Base-by-base conservation (phyloP, 2,888 invertebrate genomes). In the Loripinus fragilis region DNA sequence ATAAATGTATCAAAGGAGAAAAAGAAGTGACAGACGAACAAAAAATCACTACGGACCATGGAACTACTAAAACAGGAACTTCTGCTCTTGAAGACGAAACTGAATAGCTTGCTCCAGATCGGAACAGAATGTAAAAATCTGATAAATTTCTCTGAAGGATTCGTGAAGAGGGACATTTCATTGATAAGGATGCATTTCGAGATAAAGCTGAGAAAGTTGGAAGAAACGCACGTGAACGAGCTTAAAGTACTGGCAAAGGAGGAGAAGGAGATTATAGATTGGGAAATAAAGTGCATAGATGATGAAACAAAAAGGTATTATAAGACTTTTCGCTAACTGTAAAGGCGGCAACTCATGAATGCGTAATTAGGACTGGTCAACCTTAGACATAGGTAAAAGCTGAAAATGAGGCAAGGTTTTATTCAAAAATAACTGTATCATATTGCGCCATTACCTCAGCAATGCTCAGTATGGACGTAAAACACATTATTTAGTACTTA, bases 121-220 rank as follows among this genome's bases (percentile, higher is more conserved):
- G 52, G 52, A 52, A 52, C 23, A 5, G 52, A 52, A 25, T 52
- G 52, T 25, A 52, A 52, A 25, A 52, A 52, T 52, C 15, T 52
- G 3, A 52, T 52, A 23, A 52, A 23, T 25, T 52, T 52, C 25
- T 52, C 52, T n/a, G 52, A 52, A 52, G 52, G 52, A 8, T 52
- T 52, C 52, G 52, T 25, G 25, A 52, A 25, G 25, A 52, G 52
- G 15, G 52, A 52, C 15, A 20, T 52, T 7, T 52, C 52, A 8
- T 25, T 52, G 52, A 25, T 52, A 25, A 12, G 52, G 25, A 5
- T 52, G 25, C 12, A 52, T 52, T 52, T 25, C 25, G 52, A 52
- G 25, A 23, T 52, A 23, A 52, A 52, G 25, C 52, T 52, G 52
- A 23, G 52, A 25, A 52, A 52, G n/a, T 52, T 52, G 25, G 52